Evolutionary conservation across 2,888 invertebrate species (phyloP).

Genomic region (Lepidonotus clava): DNA sequence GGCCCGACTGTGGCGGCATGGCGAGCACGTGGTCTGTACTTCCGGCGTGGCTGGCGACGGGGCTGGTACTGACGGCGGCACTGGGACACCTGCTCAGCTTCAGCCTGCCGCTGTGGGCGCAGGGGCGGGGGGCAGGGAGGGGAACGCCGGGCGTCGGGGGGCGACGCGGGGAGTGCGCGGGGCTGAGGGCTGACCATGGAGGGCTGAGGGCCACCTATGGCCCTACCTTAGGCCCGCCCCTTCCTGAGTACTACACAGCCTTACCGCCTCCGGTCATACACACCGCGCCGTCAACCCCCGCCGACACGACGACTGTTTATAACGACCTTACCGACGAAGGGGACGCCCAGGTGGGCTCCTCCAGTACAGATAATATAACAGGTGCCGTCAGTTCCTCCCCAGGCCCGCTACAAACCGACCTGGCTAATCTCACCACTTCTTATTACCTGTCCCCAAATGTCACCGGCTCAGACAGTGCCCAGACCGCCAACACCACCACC

Average conservation of each 20-base stretch:
- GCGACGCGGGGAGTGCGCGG: slow-evolving; percentile 25
- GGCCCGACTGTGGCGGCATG: neutral
- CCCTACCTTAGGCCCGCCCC: neutral
- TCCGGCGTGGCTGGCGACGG: slow-evolving; percentile 46
- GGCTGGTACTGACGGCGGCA: slow-evolving; percentile 23
- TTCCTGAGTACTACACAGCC: no score
- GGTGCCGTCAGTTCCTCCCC: no score
- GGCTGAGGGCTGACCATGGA: slow-evolving; percentile 1
- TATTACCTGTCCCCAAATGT: no score
- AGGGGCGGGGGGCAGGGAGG: neutral
- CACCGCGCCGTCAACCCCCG: neutral
- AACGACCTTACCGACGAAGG: no score
- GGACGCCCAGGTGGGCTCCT: no score
- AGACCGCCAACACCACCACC: no score
- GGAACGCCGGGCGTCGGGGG: neutral
- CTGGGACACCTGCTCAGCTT: slow-evolving; percentile 39
- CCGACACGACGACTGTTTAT: neutral
- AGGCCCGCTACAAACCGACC: no score
- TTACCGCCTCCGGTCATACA: no score
- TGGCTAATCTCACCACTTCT: no score
- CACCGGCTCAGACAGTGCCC: no score
- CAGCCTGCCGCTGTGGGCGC: slow-evolving; percentile 18
- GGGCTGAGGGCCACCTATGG: neutral
- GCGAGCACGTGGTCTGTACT: slow-evolving; percentile 28
- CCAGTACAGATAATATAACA: no score